phyloP scores from a whole-genome alignment of 2,888 invertebrate genomes.

The Drosophila formosana region DNA sequence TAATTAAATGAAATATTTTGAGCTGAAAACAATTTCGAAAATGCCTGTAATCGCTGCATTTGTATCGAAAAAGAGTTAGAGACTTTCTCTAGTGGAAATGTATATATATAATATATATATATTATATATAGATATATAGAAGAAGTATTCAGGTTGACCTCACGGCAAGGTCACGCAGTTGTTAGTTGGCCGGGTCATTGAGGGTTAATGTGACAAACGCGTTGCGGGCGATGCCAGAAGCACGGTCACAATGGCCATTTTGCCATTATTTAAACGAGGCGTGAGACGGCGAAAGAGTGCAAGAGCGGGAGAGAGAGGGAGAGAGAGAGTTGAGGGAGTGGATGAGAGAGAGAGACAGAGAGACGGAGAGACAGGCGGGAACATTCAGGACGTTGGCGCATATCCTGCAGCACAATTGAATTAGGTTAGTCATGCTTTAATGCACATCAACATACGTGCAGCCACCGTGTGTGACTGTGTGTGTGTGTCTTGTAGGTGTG shows the following conservation, averaged over 20 bases:
- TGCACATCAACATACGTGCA: slow-evolving; percentile 78
- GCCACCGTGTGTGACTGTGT: slow-evolving; percentile 53
- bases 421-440: slow-evolving; percentile 81
- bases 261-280: slow-evolving; percentile 70
- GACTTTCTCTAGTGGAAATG: too few species aligned
- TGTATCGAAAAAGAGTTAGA: too few species aligned
- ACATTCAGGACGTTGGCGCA: slow-evolving; percentile 56
- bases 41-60: too few species aligned
- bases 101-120: too few species aligned
- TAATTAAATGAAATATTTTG: too few species aligned
- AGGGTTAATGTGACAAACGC: slow-evolving; percentile 58
- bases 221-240: slow-evolving; percentile 48
- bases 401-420: slow-evolving; percentile 81
- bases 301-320: neutral
- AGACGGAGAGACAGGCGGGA: slow-evolving; percentile 16
- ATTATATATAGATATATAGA: neutral
- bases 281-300: slow-evolving; percentile 1
- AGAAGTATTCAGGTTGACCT: slow-evolving; percentile 3
- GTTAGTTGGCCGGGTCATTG: slow-evolving; percentile 41
- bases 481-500: slow-evolving; percentile 13
- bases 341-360: neutral
- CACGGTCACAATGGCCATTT: slow-evolving; percentile 54
- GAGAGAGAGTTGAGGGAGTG: neutral
- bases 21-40: too few species aligned
- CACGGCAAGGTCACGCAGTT: slow-evolving; percentile 20